Evolutionary conservation across 2,888 invertebrate genomes (phyloP).

Genomic region (Latheticus oryzae): DNA sequence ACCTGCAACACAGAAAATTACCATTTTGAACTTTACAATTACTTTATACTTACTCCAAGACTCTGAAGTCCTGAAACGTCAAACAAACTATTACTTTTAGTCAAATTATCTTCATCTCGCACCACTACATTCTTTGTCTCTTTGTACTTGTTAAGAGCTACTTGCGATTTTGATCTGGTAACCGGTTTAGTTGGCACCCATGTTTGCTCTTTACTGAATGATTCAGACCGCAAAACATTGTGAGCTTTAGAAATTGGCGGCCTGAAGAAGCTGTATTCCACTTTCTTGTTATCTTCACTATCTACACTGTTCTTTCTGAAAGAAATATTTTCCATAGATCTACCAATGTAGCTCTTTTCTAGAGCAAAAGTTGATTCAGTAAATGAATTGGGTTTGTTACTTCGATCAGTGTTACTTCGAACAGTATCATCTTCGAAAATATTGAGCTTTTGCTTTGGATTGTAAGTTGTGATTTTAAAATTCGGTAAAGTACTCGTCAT

Average conservation of each 20-base stretch:
- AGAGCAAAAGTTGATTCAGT: constrained; percentile 30
- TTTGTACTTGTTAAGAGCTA: constrained; percentile 61
- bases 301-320: constrained; percentile 47
- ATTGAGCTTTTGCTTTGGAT: constrained; percentile 62
- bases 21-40: neutral
- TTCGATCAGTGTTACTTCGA: constrained; percentile 59
- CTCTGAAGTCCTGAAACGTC: constrained; percentile 66
- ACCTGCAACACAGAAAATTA: constrained; percentile 57
- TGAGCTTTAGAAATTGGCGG: constrained; percentile 42
- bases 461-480: constrained; percentile 65
- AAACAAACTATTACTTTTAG: constrained; percentile 62
- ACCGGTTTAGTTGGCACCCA: constrained; percentile 61
- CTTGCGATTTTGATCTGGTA: constrained; percentile 65
- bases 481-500: constrained; percentile 59
- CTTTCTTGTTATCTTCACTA: constrained; percentile 38
- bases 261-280: constrained; percentile 56
- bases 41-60: constrained; percentile 62
- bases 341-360: constrained; percentile 45
- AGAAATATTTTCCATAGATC: constrained; percentile 58
- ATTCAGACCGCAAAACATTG: constrained; percentile 57
- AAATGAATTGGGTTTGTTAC: constrained; percentile 46
- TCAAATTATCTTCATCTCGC: constrained; percentile 47
- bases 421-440: constrained; percentile 66
- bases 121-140: constrained; percentile 33
- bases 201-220: constrained; percentile 58